Evolutionary conservation across 2,888 invertebrate genomes (phyloP), one percentile per base, ranked within the genome.

Genomic region (Laspeyria flexula): DNA sequence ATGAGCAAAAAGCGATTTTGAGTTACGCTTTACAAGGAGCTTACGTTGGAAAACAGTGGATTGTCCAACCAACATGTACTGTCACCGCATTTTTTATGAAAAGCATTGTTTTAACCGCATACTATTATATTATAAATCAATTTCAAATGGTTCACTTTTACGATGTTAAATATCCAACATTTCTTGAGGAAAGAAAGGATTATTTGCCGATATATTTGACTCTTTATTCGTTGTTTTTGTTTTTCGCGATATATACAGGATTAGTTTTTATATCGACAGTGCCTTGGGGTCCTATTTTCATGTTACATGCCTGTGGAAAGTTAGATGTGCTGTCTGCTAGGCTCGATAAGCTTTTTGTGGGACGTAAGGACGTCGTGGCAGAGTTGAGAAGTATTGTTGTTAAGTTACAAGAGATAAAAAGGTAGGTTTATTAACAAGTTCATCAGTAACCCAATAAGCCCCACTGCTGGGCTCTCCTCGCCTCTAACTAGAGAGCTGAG

Each of bases 11-110:
- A n/a, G 9, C 46, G 0, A 31, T 57, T 7, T 13, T 52, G 1
- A 47, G 47, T 10, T 62, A 52, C 30, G 63, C 47, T 0, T 2
- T 3, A 0, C 35, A 51, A 3, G 63, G 63, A 9, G 41, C 38
- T 3, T 43, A 23, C 7, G 63, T 60, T 1, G 15, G 34, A 0
- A 60, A 62, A 18, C 44, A 45, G n/a, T 57, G 39, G 42, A 9
- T 57, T 1, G 1, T 40, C 1, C 31, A 18, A 4, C 0, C 18
- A n/a, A 18, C 4, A 4, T n/a, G 16, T 15, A 18, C 3, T 16
- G 11, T 6, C n/a, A 6, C 9, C n/a, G 10, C 10, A 0, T 35
- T 35, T 18, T 0, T 13, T 0, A n/a, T 35, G 4, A 35, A 18
- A n/a, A 35, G 18, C 18, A 35, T 35, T n/a, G 10, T 16, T n/a